These are phyloP conservation scores for Capra hircus DNA, from an alignment of 2,113 vertebrate genomes.

Conservation along the genomic window DNA sequence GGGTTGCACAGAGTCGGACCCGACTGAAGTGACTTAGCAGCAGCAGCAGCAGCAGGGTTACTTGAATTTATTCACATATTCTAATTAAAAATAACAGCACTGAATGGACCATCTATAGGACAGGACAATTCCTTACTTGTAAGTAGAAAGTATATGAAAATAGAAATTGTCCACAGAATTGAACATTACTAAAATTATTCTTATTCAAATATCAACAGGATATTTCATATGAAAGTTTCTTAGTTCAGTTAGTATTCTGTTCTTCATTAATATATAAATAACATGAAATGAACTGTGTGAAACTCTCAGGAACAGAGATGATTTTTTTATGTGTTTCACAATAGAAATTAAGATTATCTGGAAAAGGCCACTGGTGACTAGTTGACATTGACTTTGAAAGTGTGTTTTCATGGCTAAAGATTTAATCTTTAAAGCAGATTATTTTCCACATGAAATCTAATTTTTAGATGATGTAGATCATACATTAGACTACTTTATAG, in stretches of 20 bases:
- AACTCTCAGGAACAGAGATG: not conserved
- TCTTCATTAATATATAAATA: not conserved
- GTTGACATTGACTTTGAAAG: not conserved
- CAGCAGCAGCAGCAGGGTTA: not conserved
- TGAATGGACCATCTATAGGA: constrained; percentile 38
- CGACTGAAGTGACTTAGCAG: too few relatives aligned
- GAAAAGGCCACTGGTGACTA: not conserved
- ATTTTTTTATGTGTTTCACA: not conserved
- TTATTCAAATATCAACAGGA: constrained; percentile 6
- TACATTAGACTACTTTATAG: not conserved
- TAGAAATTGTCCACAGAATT: not conserved
- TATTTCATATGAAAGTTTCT: constrained; percentile 37
- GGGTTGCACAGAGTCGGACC: too few relatives aligned
- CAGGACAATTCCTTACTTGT: constrained; percentile 33
- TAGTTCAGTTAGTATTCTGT: not conserved
- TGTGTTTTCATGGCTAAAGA: not conserved
- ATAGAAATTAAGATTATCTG: constrained; percentile 10
- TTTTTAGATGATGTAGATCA: not conserved
- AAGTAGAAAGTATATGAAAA: not conserved
- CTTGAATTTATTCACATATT: constrained; percentile 45
- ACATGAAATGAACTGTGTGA: not conserved
- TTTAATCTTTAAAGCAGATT: not conserved
- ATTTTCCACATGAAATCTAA: constrained; percentile 1
- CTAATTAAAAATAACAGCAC: constrained; percentile 50
- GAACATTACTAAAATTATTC: constrained; percentile 14